A percentile compares a stretch with the other conserved stretches of the same genome.
Evolutionary conservation across 2,797 vertebrate genomes (phyloP).

Genomic region (Enoplosus armatus): DNA sequence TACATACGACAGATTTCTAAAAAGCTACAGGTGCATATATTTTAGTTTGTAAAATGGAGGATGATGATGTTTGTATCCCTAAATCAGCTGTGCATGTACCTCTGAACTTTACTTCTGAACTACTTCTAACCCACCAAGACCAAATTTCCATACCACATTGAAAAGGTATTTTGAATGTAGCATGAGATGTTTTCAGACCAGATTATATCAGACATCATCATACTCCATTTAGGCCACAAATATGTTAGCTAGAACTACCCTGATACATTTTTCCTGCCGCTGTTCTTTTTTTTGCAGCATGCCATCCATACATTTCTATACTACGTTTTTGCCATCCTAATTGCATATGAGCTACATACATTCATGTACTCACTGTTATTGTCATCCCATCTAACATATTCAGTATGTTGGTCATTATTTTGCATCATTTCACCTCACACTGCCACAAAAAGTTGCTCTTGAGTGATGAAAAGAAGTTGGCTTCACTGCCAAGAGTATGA

Average conservation of each 20-base stretch:
- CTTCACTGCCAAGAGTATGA: not conserved
- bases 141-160: not conserved
- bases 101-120: not conserved
- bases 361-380: not conserved
- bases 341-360: not conserved
- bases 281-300: not conserved
- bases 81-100: not conserved
- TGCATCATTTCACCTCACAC: not conserved
- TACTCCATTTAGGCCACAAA: slow-evolving; percentile 8
- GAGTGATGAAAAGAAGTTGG: slow-evolving; percentile 3
- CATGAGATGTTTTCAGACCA: not conserved
- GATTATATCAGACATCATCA: slow-evolving; percentile 38
- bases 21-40: slow-evolving; percentile 68
- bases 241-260: slow-evolving; percentile 8
- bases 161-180: not conserved
- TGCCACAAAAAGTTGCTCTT: slow-evolving; percentile 19
- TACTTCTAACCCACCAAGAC: not conserved
- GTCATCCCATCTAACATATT: not conserved
- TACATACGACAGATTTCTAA: slow-evolving; percentile 73
- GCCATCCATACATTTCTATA: slow-evolving; percentile 4
- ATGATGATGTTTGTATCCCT: slow-evolving; percentile 37
- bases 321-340: not conserved
- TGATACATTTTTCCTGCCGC: not conserved
- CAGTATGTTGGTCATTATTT: not conserved
- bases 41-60: slow-evolving; percentile 8